Evolutionary conservation across 1,140 invertebrate species (phyloP).

Genomic region (Trachymyrmex septentrionalis): DNA sequence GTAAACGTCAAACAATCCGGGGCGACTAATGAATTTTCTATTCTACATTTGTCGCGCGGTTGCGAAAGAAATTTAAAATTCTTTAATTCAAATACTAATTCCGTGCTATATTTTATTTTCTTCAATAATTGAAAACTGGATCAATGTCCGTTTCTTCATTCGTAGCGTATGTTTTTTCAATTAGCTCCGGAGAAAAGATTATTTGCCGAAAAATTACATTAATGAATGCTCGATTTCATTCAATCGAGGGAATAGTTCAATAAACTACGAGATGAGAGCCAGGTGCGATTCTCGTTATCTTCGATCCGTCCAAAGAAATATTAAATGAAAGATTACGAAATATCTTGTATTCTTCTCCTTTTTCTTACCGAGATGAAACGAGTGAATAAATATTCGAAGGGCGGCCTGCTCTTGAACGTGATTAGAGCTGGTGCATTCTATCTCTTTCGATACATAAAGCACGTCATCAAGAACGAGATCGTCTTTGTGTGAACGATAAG

Average conservation of each 20-base stretch:
- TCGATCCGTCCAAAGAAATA: slow-evolving; percentile 61
- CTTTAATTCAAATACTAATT: background rate
- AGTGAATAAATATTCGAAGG: slow-evolving; percentile 68
- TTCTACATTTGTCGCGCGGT: background rate
- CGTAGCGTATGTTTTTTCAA: background rate
- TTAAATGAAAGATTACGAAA: slow-evolving; percentile 10
- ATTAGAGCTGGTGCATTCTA: slow-evolving; percentile 70
- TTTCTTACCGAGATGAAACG: slow-evolving; percentile 69
- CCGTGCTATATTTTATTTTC: background rate
- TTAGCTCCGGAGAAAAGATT: background rate
- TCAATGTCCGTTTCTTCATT: background rate
- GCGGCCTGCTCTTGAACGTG: slow-evolving; percentile 72
- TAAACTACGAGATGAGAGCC: slow-evolving; percentile 14
- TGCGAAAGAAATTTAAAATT: background rate
- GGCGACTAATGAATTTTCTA: slow-evolving; percentile 22
- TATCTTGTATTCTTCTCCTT: background rate
- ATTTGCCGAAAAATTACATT: background rate
- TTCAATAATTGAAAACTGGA: slow-evolving; percentile 8
- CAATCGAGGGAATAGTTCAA: background rate
- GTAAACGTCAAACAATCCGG: background rate
- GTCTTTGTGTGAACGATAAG: slow-evolving; percentile 73
- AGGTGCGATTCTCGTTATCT: slow-evolving; percentile 11
- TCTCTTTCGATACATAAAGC: slow-evolving; percentile 76
- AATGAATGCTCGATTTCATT: background rate
- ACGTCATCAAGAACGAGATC: slow-evolving; percentile 75